phyloP scores from a whole-genome alignment of 2,888 invertebrate genomes.

The Alitta virens region DNA sequence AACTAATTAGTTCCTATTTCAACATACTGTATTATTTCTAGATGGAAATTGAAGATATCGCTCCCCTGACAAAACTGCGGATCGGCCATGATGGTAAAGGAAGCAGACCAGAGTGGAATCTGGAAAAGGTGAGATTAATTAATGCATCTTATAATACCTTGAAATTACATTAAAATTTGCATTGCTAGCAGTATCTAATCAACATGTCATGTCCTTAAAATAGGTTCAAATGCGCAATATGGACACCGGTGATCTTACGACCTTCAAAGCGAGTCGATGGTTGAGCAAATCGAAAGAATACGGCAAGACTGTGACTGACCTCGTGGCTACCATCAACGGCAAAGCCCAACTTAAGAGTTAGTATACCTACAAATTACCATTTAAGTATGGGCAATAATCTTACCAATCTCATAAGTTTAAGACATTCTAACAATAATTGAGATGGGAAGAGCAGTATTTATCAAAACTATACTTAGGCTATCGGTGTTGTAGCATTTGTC shows the following conservation, averaged over 20 bases:
- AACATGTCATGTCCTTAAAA: not conserved
- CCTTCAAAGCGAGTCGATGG: conserved; percentile 49
- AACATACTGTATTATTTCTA: too few species aligned
- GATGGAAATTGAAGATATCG: conserved; percentile 54
- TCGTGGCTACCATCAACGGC: conserved; percentile 48
- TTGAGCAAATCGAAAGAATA: conserved; percentile 43
- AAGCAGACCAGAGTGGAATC: conserved; percentile 48
- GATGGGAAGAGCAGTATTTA: too few species aligned
- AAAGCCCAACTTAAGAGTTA: conserved; percentile 48
- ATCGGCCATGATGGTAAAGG: conserved; percentile 47
- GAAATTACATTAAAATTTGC: too few species aligned
- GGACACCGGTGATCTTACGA: conserved; percentile 46
- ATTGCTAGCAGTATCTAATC: too few species aligned
- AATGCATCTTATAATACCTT: too few species aligned
- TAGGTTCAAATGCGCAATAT: conserved; percentile 50
- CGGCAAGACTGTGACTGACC: conserved; percentile 36
- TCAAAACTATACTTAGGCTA: too few species aligned
- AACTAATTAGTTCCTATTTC: too few species aligned
- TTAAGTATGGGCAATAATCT: too few species aligned
- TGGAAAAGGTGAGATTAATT: conserved; percentile 43
- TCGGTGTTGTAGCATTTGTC: too few species aligned
- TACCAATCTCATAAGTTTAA: too few species aligned
- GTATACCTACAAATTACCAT: too few species aligned
- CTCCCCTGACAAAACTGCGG: conserved; percentile 50
- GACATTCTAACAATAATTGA: too few species aligned